Evolutionary conservation across 2,797 vertebrate genomes (phyloP), one percentile per base, ranked within the genome.

Genomic region (Oreochromis grahami): DNA sequence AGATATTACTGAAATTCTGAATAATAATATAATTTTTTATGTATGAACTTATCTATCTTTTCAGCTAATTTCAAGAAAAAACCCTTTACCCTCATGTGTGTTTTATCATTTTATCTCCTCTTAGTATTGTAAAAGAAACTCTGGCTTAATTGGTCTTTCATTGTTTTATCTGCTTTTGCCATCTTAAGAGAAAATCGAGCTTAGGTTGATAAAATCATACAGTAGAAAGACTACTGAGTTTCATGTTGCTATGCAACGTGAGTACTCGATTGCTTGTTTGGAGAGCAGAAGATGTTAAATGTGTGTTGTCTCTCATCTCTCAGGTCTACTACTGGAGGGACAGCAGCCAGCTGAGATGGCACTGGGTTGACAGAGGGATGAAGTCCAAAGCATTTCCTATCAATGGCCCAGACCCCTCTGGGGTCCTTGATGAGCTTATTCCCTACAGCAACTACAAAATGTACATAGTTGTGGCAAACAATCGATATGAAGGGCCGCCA

Each of bases 311-410:
- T 79, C 14, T 86, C 34, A 0, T 80, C 24, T 79, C 78, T 78
- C 96, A 99, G 99, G 97, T 97, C 48, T 99, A 99, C 95, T 99
- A 97, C 95, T 99, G 98, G 98, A 96, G 98, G 87, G 98, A 99
- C 92, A 99, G 98, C 96, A 99, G 99, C 92, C 97, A 98, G 92
- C 95, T 99, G 94, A 97, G 97, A 92, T 97, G 96, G 96, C 95
- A 97, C 43, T 96, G 97, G 93, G 97, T 99, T 87, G 98, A 97
- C 95, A 96, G 96, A 93, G 98, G 96, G 81, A 96, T 97, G 91
- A 98, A 97, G 92, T 97, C 96, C 38, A 94, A 97, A 94, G 94
- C 96, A 84, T 99, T 99, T 94, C 91, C 95, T 91, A 96, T 97
- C 88, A 92, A 95, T 7, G 96, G 96, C 13, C 96, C 97, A 32